Conservation (phyloP, 2,797 vertebrate genomes). For the Oreochromis mossambicus region DNA sequence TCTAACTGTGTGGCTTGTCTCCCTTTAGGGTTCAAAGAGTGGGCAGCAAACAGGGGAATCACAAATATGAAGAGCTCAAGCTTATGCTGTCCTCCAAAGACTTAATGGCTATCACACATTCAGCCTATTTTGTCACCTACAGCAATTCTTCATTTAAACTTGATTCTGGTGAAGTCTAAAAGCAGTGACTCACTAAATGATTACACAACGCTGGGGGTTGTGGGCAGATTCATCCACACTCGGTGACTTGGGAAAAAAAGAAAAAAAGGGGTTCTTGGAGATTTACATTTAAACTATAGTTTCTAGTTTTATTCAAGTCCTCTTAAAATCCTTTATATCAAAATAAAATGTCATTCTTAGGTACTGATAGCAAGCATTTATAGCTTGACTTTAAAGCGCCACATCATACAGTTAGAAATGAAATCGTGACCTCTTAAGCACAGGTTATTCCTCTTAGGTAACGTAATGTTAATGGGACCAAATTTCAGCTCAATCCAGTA, state of each 20-base stretch:
- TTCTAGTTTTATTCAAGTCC: background rate
- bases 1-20: background rate
- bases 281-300: background rate
- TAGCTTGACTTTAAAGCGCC: background rate
- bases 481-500: background rate
- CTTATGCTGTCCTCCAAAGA: background rate
- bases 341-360: background rate
- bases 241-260: background rate
- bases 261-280: background rate
- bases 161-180: background rate
- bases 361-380: background rate
- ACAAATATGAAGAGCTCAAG: slow-evolving; percentile 43
- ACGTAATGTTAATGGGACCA: background rate
- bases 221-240: background rate
- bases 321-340: background rate
- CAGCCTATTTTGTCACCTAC: background rate
- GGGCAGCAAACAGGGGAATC: slow-evolving; percentile 63
- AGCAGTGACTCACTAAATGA: background rate
- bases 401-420: background rate
- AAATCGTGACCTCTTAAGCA: background rate
- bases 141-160: background rate
- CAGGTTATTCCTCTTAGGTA: background rate
- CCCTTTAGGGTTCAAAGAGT: slow-evolving; percentile 43
- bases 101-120: background rate
- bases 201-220: background rate